Conservation (phyloP, 2,797 vertebrate genomes). For the Monodelphis domestica region DNA sequence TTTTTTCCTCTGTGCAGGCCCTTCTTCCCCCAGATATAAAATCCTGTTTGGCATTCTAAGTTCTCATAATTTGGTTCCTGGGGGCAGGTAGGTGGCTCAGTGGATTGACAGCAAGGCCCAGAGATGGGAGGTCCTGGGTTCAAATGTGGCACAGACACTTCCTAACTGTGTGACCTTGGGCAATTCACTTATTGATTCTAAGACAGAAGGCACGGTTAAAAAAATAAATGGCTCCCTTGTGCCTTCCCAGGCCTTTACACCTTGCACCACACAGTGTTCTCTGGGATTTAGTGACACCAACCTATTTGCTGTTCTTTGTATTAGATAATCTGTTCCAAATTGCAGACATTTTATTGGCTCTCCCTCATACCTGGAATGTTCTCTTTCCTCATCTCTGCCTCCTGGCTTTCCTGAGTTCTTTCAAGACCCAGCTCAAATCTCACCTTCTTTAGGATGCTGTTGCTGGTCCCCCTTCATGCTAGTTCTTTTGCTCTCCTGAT, state of each 20-base stretch:
- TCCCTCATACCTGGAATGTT: not conserved
- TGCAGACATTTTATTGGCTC: not conserved
- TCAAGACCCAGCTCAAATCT: not conserved
- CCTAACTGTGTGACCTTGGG: no score
- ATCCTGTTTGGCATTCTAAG: not conserved
- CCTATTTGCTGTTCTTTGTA: not conserved
- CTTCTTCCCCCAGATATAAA: not conserved
- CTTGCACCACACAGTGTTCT: not conserved
- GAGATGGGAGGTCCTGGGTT: no score
- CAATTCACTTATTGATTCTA: no score
- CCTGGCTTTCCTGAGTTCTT: not conserved
- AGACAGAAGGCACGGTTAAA: no score
- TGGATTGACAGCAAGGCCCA: no score
- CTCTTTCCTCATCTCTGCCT: not conserved
- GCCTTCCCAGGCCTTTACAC: not conserved
- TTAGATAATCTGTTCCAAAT: not conserved
- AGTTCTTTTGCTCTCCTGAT: not conserved
- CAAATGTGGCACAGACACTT: no score
- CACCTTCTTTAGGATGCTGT: not conserved
- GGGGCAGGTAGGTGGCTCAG: no score
- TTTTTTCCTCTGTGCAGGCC: no score
- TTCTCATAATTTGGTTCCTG: no score
- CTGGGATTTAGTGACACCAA: not conserved
- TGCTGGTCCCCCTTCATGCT: not conserved
- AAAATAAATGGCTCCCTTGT: not conserved